Base-by-base conservation (phyloP, 1,140 invertebrate species). In the Lineus longissimus region DNA sequence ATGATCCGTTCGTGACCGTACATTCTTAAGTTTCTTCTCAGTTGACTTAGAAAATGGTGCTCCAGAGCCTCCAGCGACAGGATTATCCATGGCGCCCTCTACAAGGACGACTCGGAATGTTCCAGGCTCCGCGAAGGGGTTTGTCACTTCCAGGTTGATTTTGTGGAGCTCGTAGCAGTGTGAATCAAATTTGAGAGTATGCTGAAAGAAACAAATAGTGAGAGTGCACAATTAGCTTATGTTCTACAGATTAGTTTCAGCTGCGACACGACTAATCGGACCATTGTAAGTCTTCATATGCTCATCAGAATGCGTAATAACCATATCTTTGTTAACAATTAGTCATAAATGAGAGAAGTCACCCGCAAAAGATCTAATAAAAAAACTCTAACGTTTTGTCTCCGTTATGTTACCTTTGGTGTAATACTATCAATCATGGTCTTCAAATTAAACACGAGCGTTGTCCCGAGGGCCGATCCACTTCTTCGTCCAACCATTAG, bases 81-180 rank as follows among this genome's bases (percentile, higher is more conserved):
- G 61, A n/a, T 69, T 63, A 2, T 67, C 66, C 51, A 62, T 73
- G 36, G n/a, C 23, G 19, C 69, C 69, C 47, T 80, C 78, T n/a
- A 78, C 71, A 15, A 78, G 61, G 17, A 77, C 69, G 22, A 80
- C 71, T 13, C 70, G 61, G 65, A 81, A 81, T n/a, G 75, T 73
- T 22, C 76, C 79, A 11, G 59, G 69, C 54, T 76, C 73, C 19
- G 60, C 2, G 57, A 80, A 81, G 23, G 77, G 77, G 51, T 79
- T 81, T n/a, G 66, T 70, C 11, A 81, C 72, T 11, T 74, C 70
- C 9, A 81, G 22, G n/a, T 61, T 63, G n/a, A 81, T 67, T 41
- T 71, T 73, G 40, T 76, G 68, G 51, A 80, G 66, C 57, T 80
- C 75, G 67, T 78, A 81, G 62, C 79, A 81, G 0, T 75, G 76